Evolutionary conservation across 2,113 vertebrate species (phyloP).

Genomic region (Elaphurus davidianus): DNA sequence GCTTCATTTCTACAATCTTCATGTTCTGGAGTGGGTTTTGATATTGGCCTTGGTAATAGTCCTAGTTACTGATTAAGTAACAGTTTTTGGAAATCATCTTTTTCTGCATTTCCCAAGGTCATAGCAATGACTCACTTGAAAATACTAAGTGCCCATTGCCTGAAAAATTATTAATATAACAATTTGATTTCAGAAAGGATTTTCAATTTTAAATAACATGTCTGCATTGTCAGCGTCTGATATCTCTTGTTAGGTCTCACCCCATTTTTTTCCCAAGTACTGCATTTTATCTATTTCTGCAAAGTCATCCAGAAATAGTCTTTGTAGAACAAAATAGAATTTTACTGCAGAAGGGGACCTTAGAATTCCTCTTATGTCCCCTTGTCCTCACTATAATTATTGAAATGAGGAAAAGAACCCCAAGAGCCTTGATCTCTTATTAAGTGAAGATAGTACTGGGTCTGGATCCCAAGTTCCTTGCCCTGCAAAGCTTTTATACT

Average conservation of each 20-base stretch:
- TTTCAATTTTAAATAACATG: conserved; percentile 44
- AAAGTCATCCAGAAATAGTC: conserved; percentile 31
- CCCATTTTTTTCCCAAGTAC: neutral
- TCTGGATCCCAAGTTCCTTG: neutral
- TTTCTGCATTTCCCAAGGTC: conserved; percentile 44
- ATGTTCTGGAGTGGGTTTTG: neutral
- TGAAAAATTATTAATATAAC: conserved; percentile 11
- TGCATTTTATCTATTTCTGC: neutral
- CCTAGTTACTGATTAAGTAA: conserved; percentile 25
- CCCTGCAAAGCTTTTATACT: neutral
- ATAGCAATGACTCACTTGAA: conserved; percentile 38
- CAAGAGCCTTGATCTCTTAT: neutral
- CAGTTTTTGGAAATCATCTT: conserved; percentile 36
- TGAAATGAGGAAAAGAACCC: neutral
- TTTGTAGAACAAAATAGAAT: conserved; percentile 32
- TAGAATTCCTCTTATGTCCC: neutral
- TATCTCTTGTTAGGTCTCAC: neutral
- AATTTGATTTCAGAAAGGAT: neutral
- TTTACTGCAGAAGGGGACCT: conserved; percentile 4
- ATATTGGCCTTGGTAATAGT: conserved; percentile 11
- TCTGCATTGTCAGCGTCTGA: neutral
- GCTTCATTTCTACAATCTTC: conserved; percentile 26
- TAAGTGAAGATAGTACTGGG: neutral
- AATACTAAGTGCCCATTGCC: conserved; percentile 4
- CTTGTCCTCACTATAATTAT: neutral